Base-by-base conservation (phyloP, 92 coral and sea anemone genomes). In the Parazoanthus swiftii region DNA sequence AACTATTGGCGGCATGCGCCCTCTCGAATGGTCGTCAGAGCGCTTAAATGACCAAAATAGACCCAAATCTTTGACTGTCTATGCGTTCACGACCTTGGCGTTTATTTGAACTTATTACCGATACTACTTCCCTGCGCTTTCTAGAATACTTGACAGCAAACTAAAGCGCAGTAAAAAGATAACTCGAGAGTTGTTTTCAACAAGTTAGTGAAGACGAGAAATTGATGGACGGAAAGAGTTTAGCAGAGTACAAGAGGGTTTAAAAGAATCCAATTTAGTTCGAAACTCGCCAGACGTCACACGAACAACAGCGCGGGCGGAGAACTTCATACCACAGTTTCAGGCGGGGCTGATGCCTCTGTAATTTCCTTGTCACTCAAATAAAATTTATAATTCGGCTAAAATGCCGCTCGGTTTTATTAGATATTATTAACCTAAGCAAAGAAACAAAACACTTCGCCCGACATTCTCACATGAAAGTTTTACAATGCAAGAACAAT, bases 361-460 rank as follows among this genome's bases (percentile, higher is more conserved):
- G 78, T 84, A 70, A 84, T 84, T 44, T 72, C 77, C 87, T 48
- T 70, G 87, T 84, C 87, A 84, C 77, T 84, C 87, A 84, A 84
- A 33, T 44, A 84, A 70, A 84, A 72, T 50, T 48, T 78, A 83
- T 35, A 67, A 71, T 70, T 84, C 66, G 56, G 68, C 79, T 70
- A 44, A 50, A 70, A 72, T 70, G 86, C 79, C 87, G 79, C 87
- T 70, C 46, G 59, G 79, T 84, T 84, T 44, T 25, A 46, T n/a
- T 35, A 83, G 78, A 70, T 54, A 84, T 71, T 70, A 70, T 71
- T 70, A 70, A 72, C 79, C 79, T 48, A 44, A 26, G 44, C 79
- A 46, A 79, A 43, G 37, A 29, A 8, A 48, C 84, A 44, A 84
- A 83, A 68, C 59, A 70, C 26, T 46, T 18, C 38, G 63, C 16